Conservation (phyloP, 2,113 vertebrate species). For the Thamnophis sirtalis region DNA sequence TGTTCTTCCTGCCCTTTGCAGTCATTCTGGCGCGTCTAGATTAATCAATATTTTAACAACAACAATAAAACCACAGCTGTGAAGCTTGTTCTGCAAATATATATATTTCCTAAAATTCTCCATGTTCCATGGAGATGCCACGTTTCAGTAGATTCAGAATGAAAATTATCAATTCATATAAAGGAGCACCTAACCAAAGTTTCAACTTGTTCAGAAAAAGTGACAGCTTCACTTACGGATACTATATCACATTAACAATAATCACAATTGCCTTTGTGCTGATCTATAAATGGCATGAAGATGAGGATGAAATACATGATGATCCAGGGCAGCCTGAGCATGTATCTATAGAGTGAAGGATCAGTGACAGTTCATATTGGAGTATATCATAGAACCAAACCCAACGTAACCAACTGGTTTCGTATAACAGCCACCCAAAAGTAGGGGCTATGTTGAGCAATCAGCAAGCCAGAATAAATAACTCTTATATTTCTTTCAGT, state of each 20-base stretch:
- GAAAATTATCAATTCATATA: background rate
- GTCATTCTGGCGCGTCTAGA: slow-evolving; percentile 2
- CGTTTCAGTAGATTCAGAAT: background rate
- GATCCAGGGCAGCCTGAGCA: background rate
- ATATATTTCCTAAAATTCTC: background rate
- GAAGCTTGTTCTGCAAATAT: background rate
- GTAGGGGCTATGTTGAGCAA: background rate
- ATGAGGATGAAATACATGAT: background rate
- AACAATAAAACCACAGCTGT: background rate
- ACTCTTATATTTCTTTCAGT: background rate
- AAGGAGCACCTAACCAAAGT: background rate
- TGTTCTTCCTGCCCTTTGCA: slow-evolving; percentile 5
- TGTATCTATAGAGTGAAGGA: background rate
- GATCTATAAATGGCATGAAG: background rate
- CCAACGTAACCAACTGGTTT: background rate
- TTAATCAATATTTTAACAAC: slow-evolving; percentile 8
- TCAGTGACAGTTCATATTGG: background rate
- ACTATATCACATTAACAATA: background rate
- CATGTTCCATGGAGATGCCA: background rate
- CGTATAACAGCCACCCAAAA: background rate
- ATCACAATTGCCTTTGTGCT: background rate
- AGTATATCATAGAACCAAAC: background rate
- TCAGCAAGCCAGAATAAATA: background rate
- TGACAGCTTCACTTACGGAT: background rate
- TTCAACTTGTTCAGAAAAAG: background rate